phyloP scores from a whole-genome alignment of 2,888 invertebrate species.

The Philonicus albiceps region DNA sequence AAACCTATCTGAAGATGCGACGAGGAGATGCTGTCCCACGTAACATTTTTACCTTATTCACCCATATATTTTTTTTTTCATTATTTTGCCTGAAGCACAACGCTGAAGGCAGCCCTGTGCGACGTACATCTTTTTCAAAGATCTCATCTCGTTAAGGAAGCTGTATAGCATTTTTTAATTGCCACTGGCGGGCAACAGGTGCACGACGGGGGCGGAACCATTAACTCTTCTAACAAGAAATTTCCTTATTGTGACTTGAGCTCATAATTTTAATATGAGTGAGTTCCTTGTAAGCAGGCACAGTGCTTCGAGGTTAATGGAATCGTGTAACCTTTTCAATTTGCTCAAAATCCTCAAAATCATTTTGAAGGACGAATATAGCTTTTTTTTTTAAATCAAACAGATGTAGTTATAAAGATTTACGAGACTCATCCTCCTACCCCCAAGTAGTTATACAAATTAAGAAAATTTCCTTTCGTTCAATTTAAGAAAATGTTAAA shows the following conservation, averaged over 20 bases:
- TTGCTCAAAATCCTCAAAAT: not conserved
- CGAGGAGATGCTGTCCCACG: not conserved
- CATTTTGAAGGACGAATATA: too few species aligned
- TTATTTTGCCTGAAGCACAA: not conserved
- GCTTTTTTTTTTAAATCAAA: too few species aligned
- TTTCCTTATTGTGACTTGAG: not conserved
- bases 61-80: not conserved
- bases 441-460: not conserved
- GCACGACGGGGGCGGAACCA: not conserved
- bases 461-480: not conserved
- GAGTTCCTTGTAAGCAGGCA: not conserved
- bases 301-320: not conserved
- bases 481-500: not conserved
- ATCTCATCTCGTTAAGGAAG: not conserved
- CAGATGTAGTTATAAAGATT: not conserved
- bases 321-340: not conserved
- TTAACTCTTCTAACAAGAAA: not conserved
- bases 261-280: not conserved
- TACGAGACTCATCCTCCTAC: not conserved
- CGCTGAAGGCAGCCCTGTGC: not conserved
- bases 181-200: not conserved
- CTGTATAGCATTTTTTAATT: not conserved
- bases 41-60: not conserved
- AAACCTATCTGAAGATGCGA: not conserved
- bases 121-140: not conserved